Evolutionary conservation across 2,113 vertebrate species (phyloP).

Genomic region (Canis aureus): DNA sequence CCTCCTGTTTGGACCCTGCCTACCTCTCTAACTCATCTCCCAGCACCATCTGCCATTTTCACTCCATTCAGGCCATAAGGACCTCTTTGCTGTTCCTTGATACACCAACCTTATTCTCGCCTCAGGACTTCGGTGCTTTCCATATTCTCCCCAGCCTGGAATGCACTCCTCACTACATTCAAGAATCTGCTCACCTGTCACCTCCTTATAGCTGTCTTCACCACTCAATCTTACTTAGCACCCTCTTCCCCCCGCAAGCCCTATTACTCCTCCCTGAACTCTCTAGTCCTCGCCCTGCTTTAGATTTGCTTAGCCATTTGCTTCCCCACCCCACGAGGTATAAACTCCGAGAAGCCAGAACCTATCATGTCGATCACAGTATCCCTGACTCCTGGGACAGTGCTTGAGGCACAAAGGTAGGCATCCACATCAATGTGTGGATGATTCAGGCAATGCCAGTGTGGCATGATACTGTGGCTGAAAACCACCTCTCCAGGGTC

Average conservation of each 20-base stretch:
- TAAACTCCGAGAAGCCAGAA: background rate
- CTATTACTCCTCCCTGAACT: background rate
- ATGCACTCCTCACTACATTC: background rate
- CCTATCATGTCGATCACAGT: too few species aligned
- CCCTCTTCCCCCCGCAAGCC: rapidly evolving
- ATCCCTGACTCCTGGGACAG: background rate
- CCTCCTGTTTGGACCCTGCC: background rate
- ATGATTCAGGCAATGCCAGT: background rate
- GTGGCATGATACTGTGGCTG: background rate
- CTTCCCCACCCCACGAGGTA: background rate
- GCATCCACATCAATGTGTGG: too few species aligned
- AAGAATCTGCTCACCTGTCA: background rate
- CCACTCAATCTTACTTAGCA: background rate
- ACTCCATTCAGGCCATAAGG: background rate
- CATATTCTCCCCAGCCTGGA: background rate
- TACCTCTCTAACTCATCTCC: background rate
- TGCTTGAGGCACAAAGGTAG: background rate
- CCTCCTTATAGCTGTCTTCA: background rate
- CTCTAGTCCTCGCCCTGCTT: background rate
- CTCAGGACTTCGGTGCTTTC: background rate
- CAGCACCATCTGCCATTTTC: background rate
- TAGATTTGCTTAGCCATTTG: too few species aligned
- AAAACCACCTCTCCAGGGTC: background rate
- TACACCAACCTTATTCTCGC: background rate
- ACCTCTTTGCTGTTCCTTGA: background rate